A percentile compares a stretch with the other conserved stretches of the same genome.
These are phyloP conservation scores for Polydrusus tereticollis DNA, from an alignment of 2,888 invertebrate species.

Conservation along the genomic window DNA sequence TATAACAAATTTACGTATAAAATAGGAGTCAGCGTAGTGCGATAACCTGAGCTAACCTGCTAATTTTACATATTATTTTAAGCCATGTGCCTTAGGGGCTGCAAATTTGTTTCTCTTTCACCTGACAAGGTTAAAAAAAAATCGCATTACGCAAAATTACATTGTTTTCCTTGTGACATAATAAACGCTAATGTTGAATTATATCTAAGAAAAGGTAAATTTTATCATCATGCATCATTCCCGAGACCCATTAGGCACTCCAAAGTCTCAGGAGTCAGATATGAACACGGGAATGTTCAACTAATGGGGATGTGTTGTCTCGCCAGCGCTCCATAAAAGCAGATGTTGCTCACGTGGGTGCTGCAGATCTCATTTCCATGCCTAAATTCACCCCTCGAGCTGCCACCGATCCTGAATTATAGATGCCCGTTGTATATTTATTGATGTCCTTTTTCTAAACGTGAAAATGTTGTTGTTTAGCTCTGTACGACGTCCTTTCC, in stretches of 20 bases:
- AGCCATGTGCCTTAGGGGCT: too few species aligned
- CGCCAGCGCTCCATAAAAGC: constrained; percentile 63
- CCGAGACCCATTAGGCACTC: constrained; percentile 56
- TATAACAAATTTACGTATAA: too few species aligned
- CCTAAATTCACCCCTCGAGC: constrained; percentile 58
- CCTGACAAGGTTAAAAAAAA: neutral
- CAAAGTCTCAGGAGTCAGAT: constrained; percentile 61
- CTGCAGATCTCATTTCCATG: constrained; percentile 62
- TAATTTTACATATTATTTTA: too few species aligned
- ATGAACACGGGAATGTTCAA: constrained; percentile 62
- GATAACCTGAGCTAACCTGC: too few species aligned
- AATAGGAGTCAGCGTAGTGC: too few species aligned
- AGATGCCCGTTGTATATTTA: constrained; percentile 62
- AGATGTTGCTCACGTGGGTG: constrained; percentile 63
- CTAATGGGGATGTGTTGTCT: constrained; percentile 66
- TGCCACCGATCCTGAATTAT: constrained; percentile 62
- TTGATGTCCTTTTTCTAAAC: constrained; percentile 59
- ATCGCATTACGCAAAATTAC: neutral
- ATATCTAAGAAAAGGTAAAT: constrained; percentile 48
- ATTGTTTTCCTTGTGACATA: neutral
- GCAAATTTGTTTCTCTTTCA: neutral
- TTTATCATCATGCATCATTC: constrained; percentile 55
- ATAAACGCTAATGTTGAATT: constrained; percentile 41
- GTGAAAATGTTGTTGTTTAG: constrained; percentile 17
- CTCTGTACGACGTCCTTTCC: constrained; percentile 45